These are phyloP conservation scores for Epinephelus lanceolatus DNA, from an alignment of 2,113 vertebrate genomes.

Conservation along the genomic window DNA sequence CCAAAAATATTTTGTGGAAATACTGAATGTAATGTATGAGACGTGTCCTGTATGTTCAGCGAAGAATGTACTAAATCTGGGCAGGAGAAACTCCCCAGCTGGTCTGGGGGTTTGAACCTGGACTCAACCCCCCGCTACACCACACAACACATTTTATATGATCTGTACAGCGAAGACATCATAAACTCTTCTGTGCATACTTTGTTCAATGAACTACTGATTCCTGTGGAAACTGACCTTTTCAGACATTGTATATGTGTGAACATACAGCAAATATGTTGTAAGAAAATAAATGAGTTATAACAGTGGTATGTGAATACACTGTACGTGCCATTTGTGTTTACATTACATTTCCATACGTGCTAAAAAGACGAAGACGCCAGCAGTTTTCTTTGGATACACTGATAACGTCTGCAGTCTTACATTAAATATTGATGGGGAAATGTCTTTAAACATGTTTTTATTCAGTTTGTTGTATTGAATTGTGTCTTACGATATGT, in stretches of 20 bases:
- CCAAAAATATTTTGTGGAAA: neutral
- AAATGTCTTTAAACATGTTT: neutral
- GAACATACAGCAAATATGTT: constrained; percentile 27
- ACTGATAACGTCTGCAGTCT: neutral
- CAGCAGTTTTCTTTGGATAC: constrained; percentile 1
- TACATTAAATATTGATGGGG: neutral
- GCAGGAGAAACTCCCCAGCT: constrained; percentile 52
- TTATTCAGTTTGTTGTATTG: constrained; percentile 33
- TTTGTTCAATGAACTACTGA: constrained; percentile 22
- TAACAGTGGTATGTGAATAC: neutral
- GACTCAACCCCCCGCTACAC: neutral
- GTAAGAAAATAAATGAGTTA: neutral
- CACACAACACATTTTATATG: constrained; percentile 30
- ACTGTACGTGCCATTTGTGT: constrained; percentile 31
- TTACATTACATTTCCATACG: neutral
- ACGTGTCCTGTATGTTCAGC: neutral
- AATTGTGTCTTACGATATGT: constrained; percentile 14
- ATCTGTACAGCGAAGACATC: constrained; percentile 18
- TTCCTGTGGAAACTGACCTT: constrained; percentile 38
- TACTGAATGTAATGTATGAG: constrained; percentile 53
- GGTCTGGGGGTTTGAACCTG: constrained; percentile 53
- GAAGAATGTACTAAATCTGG: constrained; percentile 35
- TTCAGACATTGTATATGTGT: constrained; percentile 29
- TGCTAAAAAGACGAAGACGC: neutral
- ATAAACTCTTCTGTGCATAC: constrained; percentile 17